A percentile compares a stretch with the other conserved stretches of the same genome.
These are phyloP conservation scores for Leptogaster cylindrica DNA, from an alignment of 2,888 invertebrate genomes.

Conservation along the genomic window DNA sequence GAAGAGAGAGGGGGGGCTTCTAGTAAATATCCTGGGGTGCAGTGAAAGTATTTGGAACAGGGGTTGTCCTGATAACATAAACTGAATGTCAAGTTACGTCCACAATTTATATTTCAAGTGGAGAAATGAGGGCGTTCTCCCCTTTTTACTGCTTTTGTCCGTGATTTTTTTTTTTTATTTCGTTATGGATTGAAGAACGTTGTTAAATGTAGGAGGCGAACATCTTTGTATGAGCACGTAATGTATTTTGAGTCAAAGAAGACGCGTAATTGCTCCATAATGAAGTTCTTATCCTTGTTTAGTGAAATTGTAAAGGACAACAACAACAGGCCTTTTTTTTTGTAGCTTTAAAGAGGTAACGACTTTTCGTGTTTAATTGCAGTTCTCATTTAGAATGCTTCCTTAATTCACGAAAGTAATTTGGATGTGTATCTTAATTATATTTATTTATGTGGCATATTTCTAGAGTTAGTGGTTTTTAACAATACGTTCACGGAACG, in stretches of 20 bases:
- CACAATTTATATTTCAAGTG: conserved; percentile 18
- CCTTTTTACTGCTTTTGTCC: not conserved
- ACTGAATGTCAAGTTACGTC: conserved; percentile 10
- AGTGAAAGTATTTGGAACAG: conserved; percentile 22
- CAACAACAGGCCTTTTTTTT: not conserved
- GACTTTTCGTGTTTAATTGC: not conserved
- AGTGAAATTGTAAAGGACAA: conserved; percentile 12
- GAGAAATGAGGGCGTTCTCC: not conserved
- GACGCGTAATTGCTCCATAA: conserved; percentile 17
- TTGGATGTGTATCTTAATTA: no score
- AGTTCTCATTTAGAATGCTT: not conserved
- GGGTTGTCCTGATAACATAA: conserved; percentile 13
- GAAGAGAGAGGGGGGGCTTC: not conserved
- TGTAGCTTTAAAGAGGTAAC: not conserved
- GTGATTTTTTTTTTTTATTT: not conserved
- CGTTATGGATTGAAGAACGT: not conserved
- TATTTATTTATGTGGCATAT: no score
- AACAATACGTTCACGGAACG: no score
- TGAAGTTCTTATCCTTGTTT: not conserved
- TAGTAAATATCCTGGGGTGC: not conserved
- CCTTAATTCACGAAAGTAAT: not conserved
- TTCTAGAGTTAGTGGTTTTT: no score
- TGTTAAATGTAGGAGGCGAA: not conserved
- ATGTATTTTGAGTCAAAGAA: conserved; percentile 15
- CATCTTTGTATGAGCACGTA: not conserved